Evolutionary conservation across 2,797 vertebrate genomes (phyloP), one percentile per base, ranked within the genome.

Genomic region (Molossus molossus): DNA sequence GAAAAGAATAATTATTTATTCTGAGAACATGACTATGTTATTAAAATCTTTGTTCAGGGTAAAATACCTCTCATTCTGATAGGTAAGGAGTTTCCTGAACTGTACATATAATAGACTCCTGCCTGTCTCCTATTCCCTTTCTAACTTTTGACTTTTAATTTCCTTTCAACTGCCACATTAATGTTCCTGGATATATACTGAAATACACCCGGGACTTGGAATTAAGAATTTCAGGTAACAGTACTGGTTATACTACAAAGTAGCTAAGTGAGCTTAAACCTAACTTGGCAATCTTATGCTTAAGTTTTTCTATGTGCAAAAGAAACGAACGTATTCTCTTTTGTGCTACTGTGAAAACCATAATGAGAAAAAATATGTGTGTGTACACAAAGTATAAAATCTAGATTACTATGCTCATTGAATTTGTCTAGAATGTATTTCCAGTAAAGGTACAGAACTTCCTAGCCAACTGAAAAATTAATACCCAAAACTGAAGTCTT

Each of bases 51-150:
- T 87, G 33, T 25, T 94, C 53, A 70, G 48, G 73, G 69, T 89
- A 91, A 89, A 95, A 79, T 88, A 92, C 17, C 33, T 95, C 94
- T 89, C 86, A 92, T 79, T 60, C n/a, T 91, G 64, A 94, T 5
- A 75, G 55, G 40, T 65, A 37, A 96, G 50, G 65, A 40, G 5
- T 87, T 97, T 13, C 76, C 40, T 67, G 48, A 73, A 27, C 80
- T 88, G 12, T 64, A 87, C 53, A n/a, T 58, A 92, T 58, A 92
- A 94, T 81, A 80, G 75, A 90, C 23, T 79, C 85, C 50, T 80
- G 37, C 29, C 58, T 12, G 0, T 45, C 11, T 37, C 18, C 23
- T 67, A 72, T 77, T 96, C 20, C 89, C 29, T 83, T 67, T 27
- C n/a, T 79, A 33, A 86, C 58, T 50, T 90, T 67, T 64, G 84